A percentile compares a stretch with the other conserved stretches of the same genome.
These are phyloP conservation scores for Arvicanthis niloticus DNA, from an alignment of 2,113 vertebrate species.

Conservation along the genomic window DNA sequence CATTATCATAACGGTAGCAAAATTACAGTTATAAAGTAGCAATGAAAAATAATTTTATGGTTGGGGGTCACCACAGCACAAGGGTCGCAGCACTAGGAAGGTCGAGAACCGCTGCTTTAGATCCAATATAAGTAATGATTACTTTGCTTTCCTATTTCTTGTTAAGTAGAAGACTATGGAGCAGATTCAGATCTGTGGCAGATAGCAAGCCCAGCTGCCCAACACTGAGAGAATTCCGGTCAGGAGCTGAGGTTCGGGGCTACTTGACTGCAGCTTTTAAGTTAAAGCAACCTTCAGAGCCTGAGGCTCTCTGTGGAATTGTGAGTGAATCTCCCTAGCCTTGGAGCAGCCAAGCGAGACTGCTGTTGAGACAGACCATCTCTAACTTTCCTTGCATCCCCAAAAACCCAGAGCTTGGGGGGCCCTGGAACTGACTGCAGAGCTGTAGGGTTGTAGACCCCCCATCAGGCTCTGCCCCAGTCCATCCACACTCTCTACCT, in stretches of 20 bases:
- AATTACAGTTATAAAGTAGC: neutral
- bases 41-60: neutral
- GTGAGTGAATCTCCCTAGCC: neutral
- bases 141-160: constrained; percentile 49
- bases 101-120: neutral
- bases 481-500: too few relatives aligned
- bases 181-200: neutral
- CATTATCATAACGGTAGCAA: neutral
- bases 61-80: neutral
- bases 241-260: constrained; percentile 10
- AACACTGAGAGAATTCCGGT: neutral
- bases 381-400: neutral
- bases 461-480: neutral
- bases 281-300: neutral
- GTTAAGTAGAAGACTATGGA: neutral
- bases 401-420: neutral
- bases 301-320: neutral
- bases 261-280: neutral
- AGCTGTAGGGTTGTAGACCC: neutral
- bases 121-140: neutral
- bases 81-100: neutral
- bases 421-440: neutral
- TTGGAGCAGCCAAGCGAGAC: neutral
- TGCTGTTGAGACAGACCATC: rapidly evolving
- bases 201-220: neutral